These are phyloP conservation scores for Teleogryllus oceanicus DNA, from an alignment of 2,888 invertebrate species.

Conservation along the genomic window DNA sequence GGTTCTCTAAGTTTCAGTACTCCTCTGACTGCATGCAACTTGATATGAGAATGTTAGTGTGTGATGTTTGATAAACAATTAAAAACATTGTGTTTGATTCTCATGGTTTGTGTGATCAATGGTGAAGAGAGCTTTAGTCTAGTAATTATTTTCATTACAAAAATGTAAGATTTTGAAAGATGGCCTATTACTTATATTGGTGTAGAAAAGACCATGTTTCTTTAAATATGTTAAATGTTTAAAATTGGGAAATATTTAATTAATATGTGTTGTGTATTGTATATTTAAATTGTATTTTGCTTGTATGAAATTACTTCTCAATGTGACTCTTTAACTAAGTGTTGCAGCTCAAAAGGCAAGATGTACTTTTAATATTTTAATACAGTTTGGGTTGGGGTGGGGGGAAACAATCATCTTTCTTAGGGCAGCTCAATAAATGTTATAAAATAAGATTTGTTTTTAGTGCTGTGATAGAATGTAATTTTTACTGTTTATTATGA, in stretches of 20 bases:
- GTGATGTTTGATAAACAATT: no score
- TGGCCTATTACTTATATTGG: no score
- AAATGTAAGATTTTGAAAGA: background rate
- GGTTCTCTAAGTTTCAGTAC: no score
- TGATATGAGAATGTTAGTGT: no score
- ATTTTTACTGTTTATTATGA: slow-evolving; percentile 36
- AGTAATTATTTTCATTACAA: no score
- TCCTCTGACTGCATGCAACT: no score
- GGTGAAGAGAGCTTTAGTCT: no score
- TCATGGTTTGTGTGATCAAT: no score
- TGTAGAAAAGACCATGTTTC: slow-evolving; percentile 12
- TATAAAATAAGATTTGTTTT: slow-evolving; percentile 34
- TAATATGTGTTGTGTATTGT: slow-evolving; percentile 11
- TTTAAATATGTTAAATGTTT: slow-evolving; percentile 19
- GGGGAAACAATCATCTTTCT: slow-evolving; percentile 20
- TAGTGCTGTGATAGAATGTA: slow-evolving; percentile 38
- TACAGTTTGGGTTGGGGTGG: slow-evolving; percentile 30
- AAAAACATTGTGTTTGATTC: no score
- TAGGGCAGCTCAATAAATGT: slow-evolving; percentile 33
- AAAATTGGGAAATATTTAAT: slow-evolving; percentile 12
- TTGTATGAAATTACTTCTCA: slow-evolving; percentile 27
- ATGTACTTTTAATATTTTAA: slow-evolving; percentile 36
- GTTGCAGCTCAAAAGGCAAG: slow-evolving; percentile 33
- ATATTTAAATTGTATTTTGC: background rate
- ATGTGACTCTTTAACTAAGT: slow-evolving; percentile 27